Percentiles rank a stretch among this genome's conserved stretches.
Evolutionary conservation across 2,797 vertebrate genomes (phyloP).

Genomic region (Macropodus opercularis): DNA sequence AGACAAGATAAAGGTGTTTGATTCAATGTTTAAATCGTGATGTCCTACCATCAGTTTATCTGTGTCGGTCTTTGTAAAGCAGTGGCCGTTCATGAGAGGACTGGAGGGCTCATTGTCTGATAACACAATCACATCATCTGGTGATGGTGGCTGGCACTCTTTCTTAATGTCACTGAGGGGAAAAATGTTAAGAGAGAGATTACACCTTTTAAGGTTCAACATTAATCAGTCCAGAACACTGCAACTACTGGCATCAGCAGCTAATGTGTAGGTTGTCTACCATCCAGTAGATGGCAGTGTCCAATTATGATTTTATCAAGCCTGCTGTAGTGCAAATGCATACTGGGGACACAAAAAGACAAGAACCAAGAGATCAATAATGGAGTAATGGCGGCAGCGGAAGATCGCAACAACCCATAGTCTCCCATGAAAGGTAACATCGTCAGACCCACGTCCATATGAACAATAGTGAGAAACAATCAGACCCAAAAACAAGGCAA

Average conservation of each 20-base stretch:
- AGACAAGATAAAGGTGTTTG: neutral
- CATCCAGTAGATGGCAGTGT: constrained; percentile 70
- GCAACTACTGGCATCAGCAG: neutral
- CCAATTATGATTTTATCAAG: constrained; percentile 20
- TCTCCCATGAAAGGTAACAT: constrained; percentile 39
- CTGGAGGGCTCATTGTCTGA: constrained; percentile 95
- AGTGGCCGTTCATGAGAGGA: constrained; percentile 91
- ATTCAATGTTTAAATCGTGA: neutral
- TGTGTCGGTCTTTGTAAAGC: constrained; percentile 86
- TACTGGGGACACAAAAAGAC: constrained; percentile 65
- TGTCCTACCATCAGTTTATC: constrained; percentile 91
- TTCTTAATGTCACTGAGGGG: constrained; percentile 86
- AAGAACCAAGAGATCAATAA: constrained; percentile 79
- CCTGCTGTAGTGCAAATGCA: constrained; percentile 38
- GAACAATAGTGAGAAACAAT: constrained; percentile 2
- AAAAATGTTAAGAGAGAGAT: neutral
- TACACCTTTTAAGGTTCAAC: too few species aligned
- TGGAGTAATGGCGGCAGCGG: constrained; percentile 74
- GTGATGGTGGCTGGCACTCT: constrained; percentile 87
- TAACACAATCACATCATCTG: constrained; percentile 94
- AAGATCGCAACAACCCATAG: constrained; percentile 58
- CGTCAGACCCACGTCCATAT: neutral
- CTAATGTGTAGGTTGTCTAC: constrained; percentile 30
- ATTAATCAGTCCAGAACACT: too few species aligned
- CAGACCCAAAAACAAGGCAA: constrained; percentile 14